These are phyloP conservation scores for Microtus oregoni DNA, from an alignment of 2,113 vertebrate species.

Conservation along the genomic window DNA sequence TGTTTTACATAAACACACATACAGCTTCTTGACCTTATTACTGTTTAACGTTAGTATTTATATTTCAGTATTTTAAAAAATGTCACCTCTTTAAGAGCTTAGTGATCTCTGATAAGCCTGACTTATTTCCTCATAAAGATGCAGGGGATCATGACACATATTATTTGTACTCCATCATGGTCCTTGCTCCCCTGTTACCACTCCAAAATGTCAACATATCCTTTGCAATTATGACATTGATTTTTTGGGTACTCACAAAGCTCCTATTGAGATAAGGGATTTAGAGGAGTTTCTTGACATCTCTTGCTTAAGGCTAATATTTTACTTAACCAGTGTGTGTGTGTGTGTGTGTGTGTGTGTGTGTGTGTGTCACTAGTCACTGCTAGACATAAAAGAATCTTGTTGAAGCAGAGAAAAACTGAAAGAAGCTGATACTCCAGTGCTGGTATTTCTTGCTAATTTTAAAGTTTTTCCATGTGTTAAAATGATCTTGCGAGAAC, in stretches of 20 bases:
- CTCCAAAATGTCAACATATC: background rate
- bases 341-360: no score
- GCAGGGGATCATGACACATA: accelerated
- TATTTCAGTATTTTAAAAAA: background rate
- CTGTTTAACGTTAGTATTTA: background rate
- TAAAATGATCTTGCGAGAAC: conserved; percentile 17
- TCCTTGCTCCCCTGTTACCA: background rate
- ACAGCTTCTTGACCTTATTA: background rate
- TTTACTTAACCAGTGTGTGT: conserved; percentile 36
- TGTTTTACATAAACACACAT: background rate
- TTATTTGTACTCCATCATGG: background rate
- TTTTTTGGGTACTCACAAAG: background rate
- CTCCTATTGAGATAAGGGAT: conserved; percentile 14
- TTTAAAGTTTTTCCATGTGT: background rate
- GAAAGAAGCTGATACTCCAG: background rate
- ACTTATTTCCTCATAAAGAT: background rate
- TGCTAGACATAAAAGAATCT: background rate
- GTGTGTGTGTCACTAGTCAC: background rate
- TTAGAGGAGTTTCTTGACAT: conserved; percentile 46
- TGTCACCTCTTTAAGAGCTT: background rate
- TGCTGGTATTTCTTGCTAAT: background rate
- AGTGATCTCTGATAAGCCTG: background rate
- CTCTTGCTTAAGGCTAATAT: conserved; percentile 55
- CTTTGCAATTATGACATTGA: background rate
- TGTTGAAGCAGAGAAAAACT: background rate